A percentile compares a stretch with the other conserved stretches of the same genome.
Evolutionary conservation across 35 echinoderm and acorn worm species (phyloP).

Genomic region (Diadema setosum): DNA sequence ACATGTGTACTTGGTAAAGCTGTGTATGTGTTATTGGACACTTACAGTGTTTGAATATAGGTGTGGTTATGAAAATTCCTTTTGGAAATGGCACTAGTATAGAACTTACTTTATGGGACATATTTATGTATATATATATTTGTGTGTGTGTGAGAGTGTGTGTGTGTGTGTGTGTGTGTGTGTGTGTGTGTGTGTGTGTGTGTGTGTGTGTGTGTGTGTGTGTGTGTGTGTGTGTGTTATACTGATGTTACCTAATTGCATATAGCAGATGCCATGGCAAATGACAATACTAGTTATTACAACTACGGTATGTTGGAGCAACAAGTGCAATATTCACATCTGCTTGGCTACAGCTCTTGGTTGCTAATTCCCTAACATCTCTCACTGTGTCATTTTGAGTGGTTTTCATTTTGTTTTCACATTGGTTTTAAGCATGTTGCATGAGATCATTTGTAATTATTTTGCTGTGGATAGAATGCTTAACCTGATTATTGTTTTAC

Average conservation of each 20-base stretch:
- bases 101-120: neutral
- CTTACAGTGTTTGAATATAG: neutral
- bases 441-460: too few species aligned
- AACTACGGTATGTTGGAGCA: neutral
- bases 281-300: neutral
- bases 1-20: neutral
- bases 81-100: neutral
- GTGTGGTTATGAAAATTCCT: neutral
- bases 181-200: neutral
- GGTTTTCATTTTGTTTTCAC: neutral
- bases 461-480: too few species aligned
- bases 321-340: neutral
- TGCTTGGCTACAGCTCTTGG: neutral
- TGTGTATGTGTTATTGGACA: neutral
- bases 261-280: neutral
- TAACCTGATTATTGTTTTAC: too few species aligned
- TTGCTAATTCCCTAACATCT: neutral
- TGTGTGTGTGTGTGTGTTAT: neutral
- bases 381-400: neutral
- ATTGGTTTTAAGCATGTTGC: too few species aligned
- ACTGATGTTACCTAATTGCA: too few species aligned
- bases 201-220: neutral
- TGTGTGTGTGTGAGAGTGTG: neutral
- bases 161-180: neutral
- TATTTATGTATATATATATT: too few species aligned